Evolutionary conservation across 1,140 invertebrate genomes (phyloP).

Genomic region (Cydia pomonella): DNA sequence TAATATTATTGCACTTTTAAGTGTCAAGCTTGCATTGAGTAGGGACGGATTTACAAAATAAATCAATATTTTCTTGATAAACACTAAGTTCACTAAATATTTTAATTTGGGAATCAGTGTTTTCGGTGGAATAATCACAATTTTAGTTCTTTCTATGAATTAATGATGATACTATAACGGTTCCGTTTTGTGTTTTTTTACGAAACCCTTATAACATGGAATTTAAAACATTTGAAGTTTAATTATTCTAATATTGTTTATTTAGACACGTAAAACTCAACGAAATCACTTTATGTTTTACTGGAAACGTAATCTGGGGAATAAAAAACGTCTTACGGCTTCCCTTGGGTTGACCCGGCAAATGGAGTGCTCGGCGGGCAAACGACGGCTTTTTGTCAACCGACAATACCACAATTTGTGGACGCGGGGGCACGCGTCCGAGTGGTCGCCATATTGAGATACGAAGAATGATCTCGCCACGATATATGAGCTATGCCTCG

Average conservation of each 20-base stretch:
- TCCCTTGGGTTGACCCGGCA: conserved; percentile 40
- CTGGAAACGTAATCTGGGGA: conserved; percentile 50
- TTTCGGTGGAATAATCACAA: too few species aligned
- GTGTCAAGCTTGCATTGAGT: too few species aligned
- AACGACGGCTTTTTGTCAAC: conserved; percentile 61
- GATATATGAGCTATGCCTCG: not conserved
- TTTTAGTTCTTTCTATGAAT: too few species aligned
- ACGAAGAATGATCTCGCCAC: not conserved
- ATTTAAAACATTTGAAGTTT: not conserved
- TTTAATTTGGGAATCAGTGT: too few species aligned
- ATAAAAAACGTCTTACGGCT: conserved; percentile 54
- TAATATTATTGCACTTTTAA: too few species aligned
- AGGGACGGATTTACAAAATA: too few species aligned
- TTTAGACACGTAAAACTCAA: conserved; percentile 34
- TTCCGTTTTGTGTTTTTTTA: not conserved
- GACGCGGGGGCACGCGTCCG: conserved; percentile 17
- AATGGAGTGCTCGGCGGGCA: conserved; percentile 46
- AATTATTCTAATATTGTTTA: conserved; percentile 20
- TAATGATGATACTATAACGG: too few species aligned
- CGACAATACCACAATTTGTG: conserved; percentile 55
- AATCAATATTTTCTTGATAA: too few species aligned
- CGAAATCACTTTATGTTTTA: conserved; percentile 54
- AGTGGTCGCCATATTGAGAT: not conserved
- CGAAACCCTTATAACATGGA: not conserved
- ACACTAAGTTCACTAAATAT: too few species aligned